phyloP scores from a whole-genome alignment of 1,140 invertebrate species.

The Anoplolepis gracilipes region DNA sequence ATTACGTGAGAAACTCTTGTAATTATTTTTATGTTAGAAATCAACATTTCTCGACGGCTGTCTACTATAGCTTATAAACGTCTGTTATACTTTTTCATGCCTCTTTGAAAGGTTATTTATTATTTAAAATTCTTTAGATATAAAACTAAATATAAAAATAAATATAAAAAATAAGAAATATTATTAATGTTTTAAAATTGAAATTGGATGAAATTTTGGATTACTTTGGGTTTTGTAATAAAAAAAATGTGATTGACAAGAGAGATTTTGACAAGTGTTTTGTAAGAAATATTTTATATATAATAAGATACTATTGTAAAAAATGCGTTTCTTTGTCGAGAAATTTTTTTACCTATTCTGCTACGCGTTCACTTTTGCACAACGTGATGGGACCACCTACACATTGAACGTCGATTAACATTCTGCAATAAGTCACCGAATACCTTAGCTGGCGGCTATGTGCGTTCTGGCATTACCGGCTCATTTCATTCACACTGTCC shows the following conservation, averaged over 20 bases:
- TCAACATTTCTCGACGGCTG: background rate
- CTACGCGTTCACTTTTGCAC: conserved; percentile 30
- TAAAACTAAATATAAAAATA: too few species aligned
- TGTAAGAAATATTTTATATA: too few species aligned
- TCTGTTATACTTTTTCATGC: background rate
- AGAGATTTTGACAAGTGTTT: too few species aligned
- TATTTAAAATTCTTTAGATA: background rate
- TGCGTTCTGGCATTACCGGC: conserved; percentile 81
- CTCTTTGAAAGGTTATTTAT: background rate
- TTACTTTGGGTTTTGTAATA: too few species aligned
- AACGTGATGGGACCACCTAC: conserved; percentile 73
- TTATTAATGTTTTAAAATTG: too few species aligned
- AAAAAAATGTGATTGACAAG: too few species aligned
- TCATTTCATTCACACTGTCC: conserved; percentile 80
- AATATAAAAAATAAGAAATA: too few species aligned
- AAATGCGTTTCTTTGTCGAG: background rate
- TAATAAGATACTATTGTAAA: background rate
- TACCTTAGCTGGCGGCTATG: conserved; percentile 76
- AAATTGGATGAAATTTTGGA: too few species aligned
- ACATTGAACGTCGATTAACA: conserved; percentile 68
- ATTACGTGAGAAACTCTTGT: background rate
- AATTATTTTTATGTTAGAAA: background rate
- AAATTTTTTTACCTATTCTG: background rate
- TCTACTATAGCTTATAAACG: background rate
- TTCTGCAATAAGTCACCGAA: conserved; percentile 80